Evolutionary conservation across 2,888 invertebrate species (phyloP).

Genomic region (Agriopis marginaria): DNA sequence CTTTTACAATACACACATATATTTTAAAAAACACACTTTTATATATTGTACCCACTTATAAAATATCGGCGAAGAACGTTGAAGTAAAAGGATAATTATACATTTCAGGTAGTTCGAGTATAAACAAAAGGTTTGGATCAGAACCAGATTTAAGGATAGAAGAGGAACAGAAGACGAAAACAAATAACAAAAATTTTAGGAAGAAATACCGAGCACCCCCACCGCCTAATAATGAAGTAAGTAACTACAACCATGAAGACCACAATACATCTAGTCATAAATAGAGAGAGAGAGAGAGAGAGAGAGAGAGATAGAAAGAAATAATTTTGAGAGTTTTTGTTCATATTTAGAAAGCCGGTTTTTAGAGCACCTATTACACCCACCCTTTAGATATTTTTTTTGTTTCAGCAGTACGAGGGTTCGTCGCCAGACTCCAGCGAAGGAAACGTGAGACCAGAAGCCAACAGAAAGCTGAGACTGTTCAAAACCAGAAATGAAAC

Average conservation of each 20-base stretch:
- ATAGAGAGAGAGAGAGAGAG: neutral
- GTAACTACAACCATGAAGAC: conserved; percentile 39
- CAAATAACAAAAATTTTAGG: conserved; percentile 86
- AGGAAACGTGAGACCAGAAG: conserved; percentile 80
- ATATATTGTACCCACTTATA: too few relatives aligned
- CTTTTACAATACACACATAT: too few relatives aligned
- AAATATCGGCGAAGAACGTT: neutral
- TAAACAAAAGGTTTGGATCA: conserved; percentile 89
- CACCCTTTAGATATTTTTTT: neutral
- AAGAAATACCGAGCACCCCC: conserved; percentile 93
- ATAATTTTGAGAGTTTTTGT: neutral
- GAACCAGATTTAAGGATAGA: conserved; percentile 89
- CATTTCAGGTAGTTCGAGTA: conserved; percentile 66
- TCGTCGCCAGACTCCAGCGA: conserved; percentile 88
- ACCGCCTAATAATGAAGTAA: conserved; percentile 82
- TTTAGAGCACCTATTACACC: too few relatives aligned
- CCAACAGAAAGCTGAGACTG: conserved; percentile 87
- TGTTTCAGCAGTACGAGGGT: conserved; percentile 76
- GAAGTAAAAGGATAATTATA: neutral
- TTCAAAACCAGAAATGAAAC: conserved; percentile 92
- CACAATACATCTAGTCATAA: neutral
- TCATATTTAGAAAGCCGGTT: too few relatives aligned
- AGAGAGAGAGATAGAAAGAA: neutral
- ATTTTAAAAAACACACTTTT: too few relatives aligned
- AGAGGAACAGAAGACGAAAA: conserved; percentile 74